These are phyloP conservation scores for Epinephelus cyanopodus DNA, from an alignment of 2,113 vertebrate species.

Conservation along the genomic window DNA sequence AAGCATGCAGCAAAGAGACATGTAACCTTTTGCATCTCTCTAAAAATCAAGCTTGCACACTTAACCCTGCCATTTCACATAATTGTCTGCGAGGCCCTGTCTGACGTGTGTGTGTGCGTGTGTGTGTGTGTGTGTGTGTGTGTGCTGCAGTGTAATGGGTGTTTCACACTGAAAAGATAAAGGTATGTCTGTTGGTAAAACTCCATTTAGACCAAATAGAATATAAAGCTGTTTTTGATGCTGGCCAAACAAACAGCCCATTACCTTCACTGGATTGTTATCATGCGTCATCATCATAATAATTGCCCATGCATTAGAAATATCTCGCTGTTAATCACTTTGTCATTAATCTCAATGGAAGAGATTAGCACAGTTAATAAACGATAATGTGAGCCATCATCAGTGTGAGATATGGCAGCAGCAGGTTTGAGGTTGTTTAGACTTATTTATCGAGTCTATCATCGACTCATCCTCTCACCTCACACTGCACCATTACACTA, in stretches of 20 bases:
- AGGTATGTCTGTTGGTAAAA: not conserved
- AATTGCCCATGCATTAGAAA: constrained; percentile 5
- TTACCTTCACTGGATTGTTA: not conserved
- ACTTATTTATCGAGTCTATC: constrained; percentile 8
- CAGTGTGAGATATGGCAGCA: constrained; percentile 1
- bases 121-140: not conserved
- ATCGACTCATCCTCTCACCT: not conserved
- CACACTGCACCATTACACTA: not conserved
- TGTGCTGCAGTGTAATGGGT: not conserved
- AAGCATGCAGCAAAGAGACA: not conserved
- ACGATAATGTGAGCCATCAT: not conserved
- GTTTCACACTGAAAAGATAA: not conserved
- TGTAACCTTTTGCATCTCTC: constrained; percentile 7
- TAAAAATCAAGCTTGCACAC: not conserved
- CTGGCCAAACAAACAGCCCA: not conserved
- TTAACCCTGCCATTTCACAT: constrained; percentile 16
- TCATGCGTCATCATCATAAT: constrained; percentile 1
- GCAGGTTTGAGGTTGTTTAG: not conserved
- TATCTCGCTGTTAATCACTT: not conserved
- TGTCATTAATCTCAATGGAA: constrained; percentile 31
- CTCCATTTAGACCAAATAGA: not conserved
- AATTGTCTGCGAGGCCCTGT: not conserved
- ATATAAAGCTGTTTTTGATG: not conserved
- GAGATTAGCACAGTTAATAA: constrained; percentile 1
- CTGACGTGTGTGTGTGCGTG: not conserved